phyloP scores from a whole-genome alignment of 2,888 invertebrate species.

The Pachliopta kotzebuea region DNA sequence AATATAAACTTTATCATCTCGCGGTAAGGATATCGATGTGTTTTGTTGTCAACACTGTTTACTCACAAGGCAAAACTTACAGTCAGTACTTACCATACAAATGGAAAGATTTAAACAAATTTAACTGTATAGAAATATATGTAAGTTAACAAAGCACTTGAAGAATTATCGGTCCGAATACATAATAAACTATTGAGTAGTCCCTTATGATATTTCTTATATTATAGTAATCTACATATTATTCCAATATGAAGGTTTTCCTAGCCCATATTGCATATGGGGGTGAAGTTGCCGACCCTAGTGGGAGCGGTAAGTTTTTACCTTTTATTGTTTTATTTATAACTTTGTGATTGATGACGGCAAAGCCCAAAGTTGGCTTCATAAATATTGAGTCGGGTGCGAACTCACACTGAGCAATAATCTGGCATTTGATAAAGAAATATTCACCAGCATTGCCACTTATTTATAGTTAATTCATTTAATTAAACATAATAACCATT shows the following conservation, averaged over 20 bases:
- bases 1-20: no score
- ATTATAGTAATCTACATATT: constrained; percentile 78
- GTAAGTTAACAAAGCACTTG: neutral
- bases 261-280: constrained; percentile 66
- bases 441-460: constrained; percentile 23
- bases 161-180: constrained; percentile 51
- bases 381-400: constrained; percentile 72
- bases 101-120: neutral
- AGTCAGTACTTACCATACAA: neutral
- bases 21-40: neutral
- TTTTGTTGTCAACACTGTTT: neutral
- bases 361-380: constrained; percentile 65
- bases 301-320: constrained; percentile 66
- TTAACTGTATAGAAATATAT: neutral
- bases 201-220: constrained; percentile 66
- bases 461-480: neutral
- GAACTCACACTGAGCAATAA: constrained; percentile 67
- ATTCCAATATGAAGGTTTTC: constrained; percentile 78
- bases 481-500: neutral
- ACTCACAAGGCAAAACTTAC: neutral
- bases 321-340: constrained; percentile 81
- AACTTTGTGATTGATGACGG: constrained; percentile 80
- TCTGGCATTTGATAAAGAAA: constrained; percentile 43
- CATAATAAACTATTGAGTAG: constrained; percentile 59
- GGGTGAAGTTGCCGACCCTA: constrained; percentile 67